A percentile compares a stretch with the other conserved stretches of the same genome.
phyloP scores from a whole-genome alignment of 92 coral and sea anemone genomes.

The Desmophyllum pertusum region DNA sequence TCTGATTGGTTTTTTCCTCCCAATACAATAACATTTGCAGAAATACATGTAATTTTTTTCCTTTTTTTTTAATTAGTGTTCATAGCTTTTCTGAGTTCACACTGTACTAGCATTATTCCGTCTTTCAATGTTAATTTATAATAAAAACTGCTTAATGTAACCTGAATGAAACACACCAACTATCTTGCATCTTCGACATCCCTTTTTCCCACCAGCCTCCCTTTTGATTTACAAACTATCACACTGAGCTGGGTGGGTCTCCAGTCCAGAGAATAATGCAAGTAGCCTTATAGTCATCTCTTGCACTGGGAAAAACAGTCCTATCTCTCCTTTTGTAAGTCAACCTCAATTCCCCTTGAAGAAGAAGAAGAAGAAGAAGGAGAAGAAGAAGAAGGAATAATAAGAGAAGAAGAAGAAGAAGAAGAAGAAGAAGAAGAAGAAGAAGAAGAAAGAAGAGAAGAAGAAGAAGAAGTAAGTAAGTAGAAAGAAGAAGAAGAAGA shows the following conservation, averaged over 20 bases:
- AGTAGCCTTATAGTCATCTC: conserved; percentile 45
- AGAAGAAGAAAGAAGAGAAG: too few relatives aligned
- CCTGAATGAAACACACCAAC: conserved; percentile 34
- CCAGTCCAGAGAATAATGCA: conserved; percentile 70
- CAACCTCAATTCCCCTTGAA: conserved; percentile 23
- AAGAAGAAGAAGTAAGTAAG: too few relatives aligned
- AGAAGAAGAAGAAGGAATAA: too few relatives aligned
- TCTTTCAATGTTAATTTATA: background rate
- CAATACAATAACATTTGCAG: too few relatives aligned
- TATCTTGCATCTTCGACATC: conserved; percentile 61
- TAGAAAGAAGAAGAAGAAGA: too few relatives aligned
- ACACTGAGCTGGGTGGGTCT: conserved; percentile 79
- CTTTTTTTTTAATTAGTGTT: too few relatives aligned
- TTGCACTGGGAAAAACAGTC: conserved; percentile 23
- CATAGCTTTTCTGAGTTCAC: background rate
- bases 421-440: too few relatives aligned
- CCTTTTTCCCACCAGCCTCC: conserved; percentile 78
- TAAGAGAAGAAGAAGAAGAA: too few relatives aligned
- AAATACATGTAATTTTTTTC: background rate
- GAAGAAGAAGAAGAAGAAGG: background rate
- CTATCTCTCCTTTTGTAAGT: conserved; percentile 32
- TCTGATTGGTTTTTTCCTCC: too few relatives aligned
- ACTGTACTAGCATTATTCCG: background rate
- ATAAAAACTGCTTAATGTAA: background rate
- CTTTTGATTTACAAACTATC: conserved; percentile 67